Conservation (phyloP, 2,113 vertebrate species). For the Chinchilla lanigera region DNA sequence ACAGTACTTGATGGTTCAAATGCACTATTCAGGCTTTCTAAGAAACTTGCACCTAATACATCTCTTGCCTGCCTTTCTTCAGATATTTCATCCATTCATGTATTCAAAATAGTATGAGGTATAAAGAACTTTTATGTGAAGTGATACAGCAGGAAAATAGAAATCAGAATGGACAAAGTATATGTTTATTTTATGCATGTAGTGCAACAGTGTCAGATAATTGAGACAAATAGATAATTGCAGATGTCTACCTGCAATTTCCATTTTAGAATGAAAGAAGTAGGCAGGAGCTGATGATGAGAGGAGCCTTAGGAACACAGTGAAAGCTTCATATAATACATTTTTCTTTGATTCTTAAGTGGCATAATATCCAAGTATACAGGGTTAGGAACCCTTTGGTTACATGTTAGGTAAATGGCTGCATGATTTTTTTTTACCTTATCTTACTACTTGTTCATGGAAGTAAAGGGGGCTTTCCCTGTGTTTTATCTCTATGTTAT, state of each 20-base stretch:
- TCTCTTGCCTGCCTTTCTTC: not conserved
- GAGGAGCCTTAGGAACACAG: not conserved
- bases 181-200: not conserved
- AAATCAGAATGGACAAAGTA: not conserved
- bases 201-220: not conserved
- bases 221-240: not conserved
- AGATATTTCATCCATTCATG: not conserved
- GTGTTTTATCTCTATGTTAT: not conserved
- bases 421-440: not conserved
- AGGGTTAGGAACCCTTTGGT: not conserved
- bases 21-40: not conserved
- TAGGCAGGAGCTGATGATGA: not conserved
- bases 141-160: not conserved
- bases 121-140: not conserved
- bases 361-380: not conserved
- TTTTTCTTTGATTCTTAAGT: not conserved
- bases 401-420: not conserved
- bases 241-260: not conserved
- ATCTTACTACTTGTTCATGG: not conserved
- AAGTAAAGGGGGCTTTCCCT: not conserved
- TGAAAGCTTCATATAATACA: not conserved
- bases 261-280: not conserved
- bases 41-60: not conserved
- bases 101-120: not conserved
- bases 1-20: not conserved